Conservation (phyloP, 2,113 vertebrate species). For the Falco punctatus region DNA sequence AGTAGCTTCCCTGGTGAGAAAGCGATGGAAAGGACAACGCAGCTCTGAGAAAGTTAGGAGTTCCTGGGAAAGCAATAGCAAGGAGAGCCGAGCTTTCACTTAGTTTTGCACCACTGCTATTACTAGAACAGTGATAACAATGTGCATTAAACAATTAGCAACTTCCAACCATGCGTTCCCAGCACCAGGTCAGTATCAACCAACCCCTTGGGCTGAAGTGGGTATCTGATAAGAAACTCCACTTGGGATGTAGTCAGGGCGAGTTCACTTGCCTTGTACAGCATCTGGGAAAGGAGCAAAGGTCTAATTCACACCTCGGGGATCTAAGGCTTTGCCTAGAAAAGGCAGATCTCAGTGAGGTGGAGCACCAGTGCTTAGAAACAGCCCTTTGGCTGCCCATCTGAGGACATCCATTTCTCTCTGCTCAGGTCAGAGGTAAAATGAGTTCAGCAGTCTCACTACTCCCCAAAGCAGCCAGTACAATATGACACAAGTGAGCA, state of each 20-base stretch:
- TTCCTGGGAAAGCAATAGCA: not conserved
- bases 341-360: not conserved
- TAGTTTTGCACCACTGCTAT: not conserved
- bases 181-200: conserved; percentile 2
- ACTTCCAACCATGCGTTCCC: not conserved
- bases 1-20: not conserved
- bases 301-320: rapidly evolving
- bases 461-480: not conserved
- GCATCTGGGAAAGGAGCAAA: not conserved
- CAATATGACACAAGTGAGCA: not conserved
- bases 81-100: not conserved
- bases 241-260: not conserved
- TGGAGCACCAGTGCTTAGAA: not conserved
- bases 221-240: conserved; percentile 10
- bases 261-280: not conserved
- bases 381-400: not conserved
- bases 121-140: conserved; percentile 36
- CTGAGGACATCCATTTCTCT: not conserved
- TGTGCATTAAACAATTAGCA: conserved; percentile 25
- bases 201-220: not conserved
- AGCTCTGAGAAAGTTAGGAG: not conserved
- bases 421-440: conserved; percentile 29
- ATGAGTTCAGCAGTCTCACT: not conserved
- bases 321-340: not conserved
- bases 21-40: not conserved